Percentiles rank a stretch among this genome's conserved stretches.
Evolutionary conservation across 1,140 invertebrate species (phyloP).

Genomic region (Cydia fagiglandana): DNA sequence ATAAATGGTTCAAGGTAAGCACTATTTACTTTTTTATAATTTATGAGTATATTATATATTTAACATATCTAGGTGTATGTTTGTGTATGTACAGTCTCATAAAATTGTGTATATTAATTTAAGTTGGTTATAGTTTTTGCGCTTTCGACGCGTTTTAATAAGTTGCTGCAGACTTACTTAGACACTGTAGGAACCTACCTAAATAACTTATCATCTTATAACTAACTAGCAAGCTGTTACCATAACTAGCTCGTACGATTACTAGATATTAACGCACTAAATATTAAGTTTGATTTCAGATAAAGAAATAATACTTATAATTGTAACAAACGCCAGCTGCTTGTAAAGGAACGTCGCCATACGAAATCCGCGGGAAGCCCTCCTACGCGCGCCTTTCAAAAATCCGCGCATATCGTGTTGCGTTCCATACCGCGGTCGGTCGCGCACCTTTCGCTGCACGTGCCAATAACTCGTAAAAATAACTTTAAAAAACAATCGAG

Average conservation of each 20-base stretch:
- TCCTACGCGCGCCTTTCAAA: constrained; percentile 78
- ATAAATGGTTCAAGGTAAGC: too few species aligned
- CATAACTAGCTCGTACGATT: not conserved
- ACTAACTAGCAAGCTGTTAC: not conserved
- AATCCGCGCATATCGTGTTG: constrained; percentile 60
- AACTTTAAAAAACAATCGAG: constrained; percentile 33
- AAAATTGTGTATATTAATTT: not conserved
- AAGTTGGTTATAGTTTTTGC: not conserved
- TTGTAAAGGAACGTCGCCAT: constrained; percentile 58
- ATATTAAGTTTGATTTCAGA: not conserved
- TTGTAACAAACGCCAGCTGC: constrained; percentile 31
- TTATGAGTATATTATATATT: too few species aligned
- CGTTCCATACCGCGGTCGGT: constrained; percentile 61
- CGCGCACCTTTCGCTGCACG: constrained; percentile 68
- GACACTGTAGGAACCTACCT: too few species aligned
- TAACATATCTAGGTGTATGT: too few species aligned
- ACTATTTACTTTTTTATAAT: too few species aligned
- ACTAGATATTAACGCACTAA: constrained; percentile 21
- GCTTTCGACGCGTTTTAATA: not conserved
- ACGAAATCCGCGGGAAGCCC: constrained; percentile 71
- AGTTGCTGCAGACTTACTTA: too few species aligned
- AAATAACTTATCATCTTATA: too few species aligned
- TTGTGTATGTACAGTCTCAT: not conserved
- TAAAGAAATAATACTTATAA: not conserved
- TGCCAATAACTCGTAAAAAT: constrained; percentile 36